Conservation (phyloP, 2,888 invertebrate species). For the Molanna angustata region DNA sequence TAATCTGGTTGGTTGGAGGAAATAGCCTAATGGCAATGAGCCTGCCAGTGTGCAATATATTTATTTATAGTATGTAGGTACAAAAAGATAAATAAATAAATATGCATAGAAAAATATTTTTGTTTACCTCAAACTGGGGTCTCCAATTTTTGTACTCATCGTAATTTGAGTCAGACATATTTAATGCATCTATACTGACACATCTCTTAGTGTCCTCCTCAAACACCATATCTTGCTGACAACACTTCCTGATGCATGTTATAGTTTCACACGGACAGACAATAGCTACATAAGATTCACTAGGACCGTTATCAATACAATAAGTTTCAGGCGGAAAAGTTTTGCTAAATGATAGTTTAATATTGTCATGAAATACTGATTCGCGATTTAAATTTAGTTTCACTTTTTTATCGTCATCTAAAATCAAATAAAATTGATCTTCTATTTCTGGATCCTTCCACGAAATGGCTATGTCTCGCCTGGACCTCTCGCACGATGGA, state of each 20-base stretch:
- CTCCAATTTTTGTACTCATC: constrained; percentile 27
- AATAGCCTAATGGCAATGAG: no score
- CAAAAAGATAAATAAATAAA: no score
- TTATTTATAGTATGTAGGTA: no score
- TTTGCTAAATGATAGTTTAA: constrained; percentile 22
- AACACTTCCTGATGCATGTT: constrained; percentile 31
- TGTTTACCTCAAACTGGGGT: constrained; percentile 28
- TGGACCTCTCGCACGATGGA: constrained; percentile 22
- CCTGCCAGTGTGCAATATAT: no score
- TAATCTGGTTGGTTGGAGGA: no score
- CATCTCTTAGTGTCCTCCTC: constrained; percentile 23
- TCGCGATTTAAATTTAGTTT: constrained; percentile 22
- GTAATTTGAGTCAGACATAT: constrained; percentile 16
- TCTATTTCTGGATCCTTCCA: constrained; percentile 21
- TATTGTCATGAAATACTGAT: constrained; percentile 23
- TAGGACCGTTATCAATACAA: constrained; percentile 25
- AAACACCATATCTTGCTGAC: constrained; percentile 24
- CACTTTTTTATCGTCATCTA: constrained; percentile 20
- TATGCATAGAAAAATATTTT: no score
- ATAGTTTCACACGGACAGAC: constrained; percentile 27
- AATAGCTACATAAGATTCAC: constrained; percentile 18
- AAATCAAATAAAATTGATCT: constrained; percentile 27
- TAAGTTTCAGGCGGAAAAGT: constrained; percentile 25
- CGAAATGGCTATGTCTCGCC: constrained; percentile 20
- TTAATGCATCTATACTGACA: constrained; percentile 15